Conservation (phyloP, 2,113 vertebrate genomes). For the Xiphorhynchus elegans region DNA sequence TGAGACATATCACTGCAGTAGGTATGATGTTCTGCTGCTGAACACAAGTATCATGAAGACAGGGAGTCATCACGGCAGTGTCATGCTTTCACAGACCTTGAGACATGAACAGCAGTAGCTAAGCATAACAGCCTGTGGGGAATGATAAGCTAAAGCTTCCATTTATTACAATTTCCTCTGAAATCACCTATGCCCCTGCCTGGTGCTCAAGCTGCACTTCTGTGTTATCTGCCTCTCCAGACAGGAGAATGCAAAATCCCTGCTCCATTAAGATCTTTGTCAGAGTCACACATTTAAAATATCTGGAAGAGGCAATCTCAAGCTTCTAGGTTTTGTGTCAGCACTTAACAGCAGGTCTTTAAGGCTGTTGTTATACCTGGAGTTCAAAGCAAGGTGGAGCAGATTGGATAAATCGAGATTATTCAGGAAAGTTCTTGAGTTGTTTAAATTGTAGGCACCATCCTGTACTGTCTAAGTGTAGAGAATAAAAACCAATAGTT, state of each 20-base stretch:
- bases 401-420: not conserved
- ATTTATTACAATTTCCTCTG: constrained; percentile 64
- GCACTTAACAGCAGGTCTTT: not conserved
- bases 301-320: constrained; percentile 10
- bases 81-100: not conserved
- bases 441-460: not conserved
- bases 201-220: constrained; percentile 21
- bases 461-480: not conserved
- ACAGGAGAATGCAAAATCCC: constrained; percentile 56
- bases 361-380: not conserved
- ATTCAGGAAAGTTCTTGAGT: not conserved
- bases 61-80: not conserved
- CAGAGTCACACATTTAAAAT: not conserved
- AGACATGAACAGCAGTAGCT: not conserved
- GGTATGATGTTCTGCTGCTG: not conserved
- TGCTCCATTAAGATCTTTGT: constrained; percentile 46
- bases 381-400: not conserved
- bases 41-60: fast-evolving
- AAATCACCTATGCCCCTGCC: constrained; percentile 28
- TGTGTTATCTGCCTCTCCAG: constrained; percentile 64
- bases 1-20: not conserved
- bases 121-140: constrained; percentile 39
- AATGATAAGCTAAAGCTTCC: constrained; percentile 67
- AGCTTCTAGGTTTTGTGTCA: not conserved
- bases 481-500: constrained; percentile 10